Conservation (phyloP, 2,113 vertebrate genomes). For the Cettia cetti region DNA sequence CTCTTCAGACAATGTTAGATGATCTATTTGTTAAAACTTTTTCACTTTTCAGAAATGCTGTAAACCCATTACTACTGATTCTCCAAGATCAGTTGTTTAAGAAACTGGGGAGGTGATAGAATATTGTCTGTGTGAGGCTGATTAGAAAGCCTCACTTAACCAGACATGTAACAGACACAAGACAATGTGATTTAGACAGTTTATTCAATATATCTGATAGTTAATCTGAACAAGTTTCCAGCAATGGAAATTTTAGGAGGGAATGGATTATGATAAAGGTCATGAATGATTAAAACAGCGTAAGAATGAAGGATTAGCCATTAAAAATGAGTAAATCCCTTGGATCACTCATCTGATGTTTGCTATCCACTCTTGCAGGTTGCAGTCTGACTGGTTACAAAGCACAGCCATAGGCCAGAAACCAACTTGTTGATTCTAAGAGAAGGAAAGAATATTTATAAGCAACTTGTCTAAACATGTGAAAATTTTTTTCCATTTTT, state of each 20-base stretch:
- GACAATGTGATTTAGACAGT: neutral
- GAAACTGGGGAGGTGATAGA: neutral
- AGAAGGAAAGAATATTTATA: neutral
- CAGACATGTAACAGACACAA: neutral
- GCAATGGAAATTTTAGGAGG: neutral
- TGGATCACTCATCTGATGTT: neutral
- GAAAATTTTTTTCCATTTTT: neutral
- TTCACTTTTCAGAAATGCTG: neutral
- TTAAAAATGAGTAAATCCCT: neutral
- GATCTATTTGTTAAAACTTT: neutral
- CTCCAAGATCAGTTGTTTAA: neutral
- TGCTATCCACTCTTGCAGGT: neutral
- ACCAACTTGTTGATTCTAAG: neutral
- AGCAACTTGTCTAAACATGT: neutral
- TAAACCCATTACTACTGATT: neutral
- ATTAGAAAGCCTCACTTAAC: neutral
- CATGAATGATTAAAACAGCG: neutral
- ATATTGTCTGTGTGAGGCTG: neutral
- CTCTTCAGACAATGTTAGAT: neutral
- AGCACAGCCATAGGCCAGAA: neutral
- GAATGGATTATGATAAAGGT: neutral
- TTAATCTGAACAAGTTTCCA: neutral
- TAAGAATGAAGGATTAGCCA: conserved; percentile 1
- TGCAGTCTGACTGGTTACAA: neutral
- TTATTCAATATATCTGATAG: neutral